Percentiles rank a stretch among this genome's conserved stretches.
phyloP scores from a whole-genome alignment of 2,113 vertebrate species.

The Colaptes auratus region DNA sequence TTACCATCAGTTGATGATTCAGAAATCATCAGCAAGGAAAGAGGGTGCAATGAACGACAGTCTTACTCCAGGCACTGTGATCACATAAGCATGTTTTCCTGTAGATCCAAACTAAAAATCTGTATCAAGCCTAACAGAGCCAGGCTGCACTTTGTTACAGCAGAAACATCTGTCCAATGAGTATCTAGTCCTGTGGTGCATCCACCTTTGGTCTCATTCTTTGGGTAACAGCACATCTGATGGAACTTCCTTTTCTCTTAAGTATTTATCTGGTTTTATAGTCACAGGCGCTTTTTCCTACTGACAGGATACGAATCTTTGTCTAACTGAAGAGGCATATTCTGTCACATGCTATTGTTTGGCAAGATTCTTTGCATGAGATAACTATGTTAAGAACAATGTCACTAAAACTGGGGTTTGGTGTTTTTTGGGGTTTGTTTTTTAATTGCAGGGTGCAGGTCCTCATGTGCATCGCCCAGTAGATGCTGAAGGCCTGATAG shows the following conservation, averaged over 20 bases:
- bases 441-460: slow-evolving; percentile 78
- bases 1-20: not conserved
- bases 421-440: not conserved
- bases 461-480: slow-evolving; percentile 85
- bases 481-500: slow-evolving; percentile 85
- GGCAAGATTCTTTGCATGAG: not conserved
- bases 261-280: not conserved
- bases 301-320: not conserved
- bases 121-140: not conserved
- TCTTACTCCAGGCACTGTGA: not conserved
- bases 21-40: not conserved
- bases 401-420: not conserved
- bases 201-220: not conserved
- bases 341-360: not conserved
- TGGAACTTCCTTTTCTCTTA: not conserved
- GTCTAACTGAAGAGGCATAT: not conserved
- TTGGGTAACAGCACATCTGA: not conserved
- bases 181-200: not conserved
- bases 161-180: not conserved
- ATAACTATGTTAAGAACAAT: not conserved
- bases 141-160: not conserved
- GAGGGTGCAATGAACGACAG: not conserved
- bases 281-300: not conserved
- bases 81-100: not conserved
- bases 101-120: not conserved